A percentile compares a stretch with the other conserved stretches of the same genome.
These are phyloP conservation scores for Dynastes tityus DNA, from an alignment of 2,888 invertebrate genomes.

Conservation along the genomic window DNA sequence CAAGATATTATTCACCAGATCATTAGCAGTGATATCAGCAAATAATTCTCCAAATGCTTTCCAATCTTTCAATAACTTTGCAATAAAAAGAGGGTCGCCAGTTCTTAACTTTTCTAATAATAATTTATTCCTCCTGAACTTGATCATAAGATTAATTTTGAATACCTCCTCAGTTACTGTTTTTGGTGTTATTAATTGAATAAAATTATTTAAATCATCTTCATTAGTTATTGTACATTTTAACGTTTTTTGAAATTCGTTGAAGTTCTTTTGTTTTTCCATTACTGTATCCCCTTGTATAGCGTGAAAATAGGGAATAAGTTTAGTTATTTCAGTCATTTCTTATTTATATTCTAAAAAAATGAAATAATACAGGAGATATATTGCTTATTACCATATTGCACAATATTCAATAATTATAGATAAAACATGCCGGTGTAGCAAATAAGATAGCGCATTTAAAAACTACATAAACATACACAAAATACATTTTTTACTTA, in stretches of 20 bases:
- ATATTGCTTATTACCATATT: not conserved
- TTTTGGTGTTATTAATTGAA: conserved; percentile 42
- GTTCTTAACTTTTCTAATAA: conserved; percentile 49
- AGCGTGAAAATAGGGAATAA: not conserved
- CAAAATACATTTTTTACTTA: no score
- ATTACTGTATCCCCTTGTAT: conserved; percentile 11
- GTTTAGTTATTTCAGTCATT: conserved; percentile 14
- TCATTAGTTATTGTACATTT: conserved; percentile 10
- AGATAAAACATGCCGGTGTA: not conserved
- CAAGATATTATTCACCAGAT: conserved; percentile 49
- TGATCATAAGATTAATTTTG: conserved; percentile 49
- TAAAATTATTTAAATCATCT: conserved; percentile 38
- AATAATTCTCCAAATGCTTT: conserved; percentile 46
- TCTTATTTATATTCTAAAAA: conserved; percentile 8
- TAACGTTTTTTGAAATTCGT: conserved; percentile 37
- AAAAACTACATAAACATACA: no score
- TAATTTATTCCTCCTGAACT: conserved; percentile 45
- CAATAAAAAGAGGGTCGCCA: conserved; percentile 46
- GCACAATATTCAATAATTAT: not conserved
- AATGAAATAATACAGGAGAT: not conserved
- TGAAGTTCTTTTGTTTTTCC: conserved; percentile 49
- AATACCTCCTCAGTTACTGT: conserved; percentile 52
- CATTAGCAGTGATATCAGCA: conserved; percentile 11
- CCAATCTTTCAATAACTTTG: conserved; percentile 50
- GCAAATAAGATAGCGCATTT: no score